phyloP scores from a whole-genome alignment of 2,113 vertebrate genomes.

The Fukomys damarensis region DNA sequence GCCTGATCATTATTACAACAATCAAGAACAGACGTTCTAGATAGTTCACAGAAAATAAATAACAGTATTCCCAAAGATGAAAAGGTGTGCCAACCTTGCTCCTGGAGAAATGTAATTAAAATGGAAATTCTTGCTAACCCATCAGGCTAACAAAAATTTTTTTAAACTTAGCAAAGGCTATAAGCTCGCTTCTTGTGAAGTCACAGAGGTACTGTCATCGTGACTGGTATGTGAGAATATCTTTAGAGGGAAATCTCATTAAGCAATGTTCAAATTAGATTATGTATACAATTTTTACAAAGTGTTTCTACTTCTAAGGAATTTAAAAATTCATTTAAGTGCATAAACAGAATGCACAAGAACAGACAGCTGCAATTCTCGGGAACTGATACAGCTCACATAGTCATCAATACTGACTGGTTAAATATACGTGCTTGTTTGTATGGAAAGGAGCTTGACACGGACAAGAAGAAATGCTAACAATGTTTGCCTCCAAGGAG shows the following conservation, averaged over 20 bases:
- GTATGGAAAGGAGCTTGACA: not conserved
- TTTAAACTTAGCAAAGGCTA: not conserved
- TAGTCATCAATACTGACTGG: not conserved
- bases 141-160: not conserved
- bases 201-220: not conserved
- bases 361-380: not conserved
- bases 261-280: not conserved
- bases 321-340: not conserved
- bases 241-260: not conserved
- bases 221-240: not conserved
- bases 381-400: not conserved
- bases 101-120: not conserved
- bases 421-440: not conserved
- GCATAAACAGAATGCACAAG: not conserved
- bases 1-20: not conserved
- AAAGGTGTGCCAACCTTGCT: not conserved
- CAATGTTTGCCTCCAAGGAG: not conserved
- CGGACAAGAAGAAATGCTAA: not conserved
- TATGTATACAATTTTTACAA: not conserved
- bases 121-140: not conserved
- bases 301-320: not conserved
- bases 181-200: not conserved
- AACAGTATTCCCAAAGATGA: not conserved
- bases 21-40: not conserved
- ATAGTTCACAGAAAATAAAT: not conserved